phyloP scores from a whole-genome alignment of 1,140 invertebrate genomes.

The Goniozus legneri region DNA sequence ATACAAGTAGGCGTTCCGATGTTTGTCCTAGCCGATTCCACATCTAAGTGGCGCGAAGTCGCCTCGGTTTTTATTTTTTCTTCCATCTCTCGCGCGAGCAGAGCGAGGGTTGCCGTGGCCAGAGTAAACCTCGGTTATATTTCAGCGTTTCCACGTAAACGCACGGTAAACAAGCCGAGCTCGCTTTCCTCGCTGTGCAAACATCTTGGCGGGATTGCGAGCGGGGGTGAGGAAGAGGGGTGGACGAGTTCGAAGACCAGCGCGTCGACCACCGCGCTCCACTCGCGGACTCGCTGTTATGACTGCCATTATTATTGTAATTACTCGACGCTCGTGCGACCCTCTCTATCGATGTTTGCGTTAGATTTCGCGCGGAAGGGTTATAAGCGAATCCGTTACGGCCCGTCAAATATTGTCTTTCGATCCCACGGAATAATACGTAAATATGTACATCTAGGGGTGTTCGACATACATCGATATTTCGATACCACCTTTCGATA shows the following conservation, averaged over 20 bases:
- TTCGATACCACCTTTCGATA: too few relatives aligned
- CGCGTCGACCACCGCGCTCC: background rate
- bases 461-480: too few relatives aligned
- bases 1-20: too few relatives aligned
- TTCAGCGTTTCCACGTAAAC: constrained; percentile 40
- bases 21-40: constrained; percentile 25
- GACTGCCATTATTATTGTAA: constrained; percentile 26
- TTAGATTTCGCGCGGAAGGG: constrained; percentile 13
- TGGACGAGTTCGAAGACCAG: too few relatives aligned
- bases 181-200: constrained; percentile 19
- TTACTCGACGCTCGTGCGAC: constrained; percentile 14
- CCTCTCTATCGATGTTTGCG: constrained; percentile 11
- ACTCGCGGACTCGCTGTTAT: constrained; percentile 1
- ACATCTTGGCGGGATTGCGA: constrained; percentile 12
- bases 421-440: too few relatives aligned
- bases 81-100: constrained; percentile 5
- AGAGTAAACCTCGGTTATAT: constrained; percentile 37
- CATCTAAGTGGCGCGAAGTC: constrained; percentile 24
- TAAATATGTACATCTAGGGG: too few relatives aligned
- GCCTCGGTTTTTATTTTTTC: too few relatives aligned
- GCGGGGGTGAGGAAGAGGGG: constrained; percentile 9
- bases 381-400: too few relatives aligned
- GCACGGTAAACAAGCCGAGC: constrained; percentile 25
- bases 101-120: constrained; percentile 25
- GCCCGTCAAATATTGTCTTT: too few relatives aligned